Conservation (phyloP, 2,888 invertebrate genomes). For the Phaonia tiefii region DNA sequence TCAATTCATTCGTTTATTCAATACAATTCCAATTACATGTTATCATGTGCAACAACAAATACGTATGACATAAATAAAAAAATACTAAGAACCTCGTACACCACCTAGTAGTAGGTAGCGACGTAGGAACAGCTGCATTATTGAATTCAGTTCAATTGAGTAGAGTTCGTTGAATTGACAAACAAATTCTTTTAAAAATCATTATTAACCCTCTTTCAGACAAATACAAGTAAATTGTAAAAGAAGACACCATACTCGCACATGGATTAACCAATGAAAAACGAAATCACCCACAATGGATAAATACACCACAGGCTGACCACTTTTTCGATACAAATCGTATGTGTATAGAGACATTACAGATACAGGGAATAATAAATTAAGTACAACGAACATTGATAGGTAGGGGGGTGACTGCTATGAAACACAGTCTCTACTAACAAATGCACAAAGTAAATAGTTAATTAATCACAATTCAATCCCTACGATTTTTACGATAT, state of each 20-base stretch:
- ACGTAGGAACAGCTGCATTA: not conserved
- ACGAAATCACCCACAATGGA: too few relatives aligned
- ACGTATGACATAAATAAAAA: too few relatives aligned
- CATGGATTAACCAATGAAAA: too few relatives aligned
- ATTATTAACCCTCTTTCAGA: constrained; percentile 37
- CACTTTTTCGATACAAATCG: too few relatives aligned
- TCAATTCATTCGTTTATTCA: not conserved
- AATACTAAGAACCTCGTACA: too few relatives aligned
- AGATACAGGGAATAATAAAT: not conserved
- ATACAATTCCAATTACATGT: not conserved
- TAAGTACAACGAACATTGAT: not conserved
- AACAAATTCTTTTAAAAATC: constrained; percentile 31
- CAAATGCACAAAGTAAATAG: constrained; percentile 62
- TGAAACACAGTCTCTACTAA: too few relatives aligned
- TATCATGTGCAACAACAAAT: not conserved
- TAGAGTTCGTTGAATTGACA: constrained; percentile 21
- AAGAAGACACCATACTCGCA: not conserved
- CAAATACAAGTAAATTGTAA: constrained; percentile 16
- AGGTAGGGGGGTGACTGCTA: too few relatives aligned
- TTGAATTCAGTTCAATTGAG: too few relatives aligned
- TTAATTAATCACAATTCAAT: constrained; percentile 55
- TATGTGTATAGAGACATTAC: too few relatives aligned
- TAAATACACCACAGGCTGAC: too few relatives aligned
- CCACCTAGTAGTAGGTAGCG: too few relatives aligned
- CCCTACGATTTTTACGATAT: constrained; percentile 22